Base-by-base conservation (phyloP, 2,888 invertebrate genomes). In the Acleris literana region DNA sequence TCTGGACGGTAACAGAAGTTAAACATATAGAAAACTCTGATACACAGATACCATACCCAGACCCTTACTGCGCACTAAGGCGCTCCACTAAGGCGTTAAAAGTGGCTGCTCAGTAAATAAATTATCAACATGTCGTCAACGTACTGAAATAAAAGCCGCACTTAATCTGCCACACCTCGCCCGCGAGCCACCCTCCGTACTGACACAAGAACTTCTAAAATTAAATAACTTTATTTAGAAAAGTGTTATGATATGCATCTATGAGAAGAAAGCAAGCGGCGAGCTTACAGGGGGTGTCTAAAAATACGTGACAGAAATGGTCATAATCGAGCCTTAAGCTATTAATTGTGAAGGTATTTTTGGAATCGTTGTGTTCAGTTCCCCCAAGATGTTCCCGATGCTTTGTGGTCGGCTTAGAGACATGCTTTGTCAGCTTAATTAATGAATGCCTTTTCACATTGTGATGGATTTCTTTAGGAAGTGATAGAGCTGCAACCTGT, bases 141-240 rank as follows among this genome's bases (percentile, higher is more conserved):
- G 72, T 73, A 64, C 72, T 70, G 71, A 70, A 68, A 69, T 69
- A 71, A 67, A 72, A 70, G 71, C 71, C 72, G 66, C 68, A 72
- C 69, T 71, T 68, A 68, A 72, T n/a, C 39, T 39, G 39, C 39
- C 73, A 70, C 71, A 69, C 70, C 71, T 69, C 61, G 68, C n/a
- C 16, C 56, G 18, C 63, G 66, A 53, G 66, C 66, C 73, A 65
- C 76, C 70, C 74, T 74, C 74, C 60, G 72, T 72, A 70, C 56
- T 60, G 68, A 68, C 69, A 70, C 65, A 65, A 72, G 72, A 65
- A 68, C 53, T 68, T 73, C 80, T 80, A 81, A 74, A 78, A 81
- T 79, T 80, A 83, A 75, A 77, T 71, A 69, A 69, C 74, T 78
- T 73, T 73, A 76, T 78, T 76, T 74, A 74, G 72, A 63, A 57